phyloP scores from a whole-genome alignment of 2,113 vertebrate species.

The Felis catus region DNA sequence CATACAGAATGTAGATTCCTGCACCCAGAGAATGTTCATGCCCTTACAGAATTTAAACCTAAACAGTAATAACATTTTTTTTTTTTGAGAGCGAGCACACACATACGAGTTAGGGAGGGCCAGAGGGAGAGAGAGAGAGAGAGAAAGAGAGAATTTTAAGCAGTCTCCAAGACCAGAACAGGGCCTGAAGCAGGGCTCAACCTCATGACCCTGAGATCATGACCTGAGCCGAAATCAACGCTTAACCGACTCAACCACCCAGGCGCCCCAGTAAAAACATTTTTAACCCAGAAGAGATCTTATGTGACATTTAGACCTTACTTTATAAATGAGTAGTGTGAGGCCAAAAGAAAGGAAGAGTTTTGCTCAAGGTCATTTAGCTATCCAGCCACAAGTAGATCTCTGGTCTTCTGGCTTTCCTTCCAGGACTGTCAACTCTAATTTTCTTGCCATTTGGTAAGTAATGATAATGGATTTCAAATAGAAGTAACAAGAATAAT shows the following conservation, averaged over 20 bases:
- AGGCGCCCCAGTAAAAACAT: not conserved
- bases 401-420: not conserved
- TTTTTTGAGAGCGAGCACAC: too few species aligned
- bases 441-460: not conserved
- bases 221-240: too few species aligned
- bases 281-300: slow-evolving; percentile 20
- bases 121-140: too few species aligned
- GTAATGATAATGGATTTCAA: not conserved
- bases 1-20: not conserved
- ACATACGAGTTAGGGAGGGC: too few species aligned
- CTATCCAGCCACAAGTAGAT: not conserved
- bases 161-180: too few species aligned
- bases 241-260: too few species aligned
- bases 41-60: not conserved
- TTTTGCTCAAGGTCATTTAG: not conserved
- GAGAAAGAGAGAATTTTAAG: too few species aligned
- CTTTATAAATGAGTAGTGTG: not conserved
- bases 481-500: not conserved
- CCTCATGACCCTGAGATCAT: too few species aligned
- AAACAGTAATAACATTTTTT: not conserved
- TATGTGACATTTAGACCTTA: not conserved
- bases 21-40: not conserved
- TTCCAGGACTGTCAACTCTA: not conserved
- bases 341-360: not conserved
- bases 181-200: too few species aligned